Conservation (phyloP, 2,888 invertebrate species). For the Pyralis farinalis region DNA sequence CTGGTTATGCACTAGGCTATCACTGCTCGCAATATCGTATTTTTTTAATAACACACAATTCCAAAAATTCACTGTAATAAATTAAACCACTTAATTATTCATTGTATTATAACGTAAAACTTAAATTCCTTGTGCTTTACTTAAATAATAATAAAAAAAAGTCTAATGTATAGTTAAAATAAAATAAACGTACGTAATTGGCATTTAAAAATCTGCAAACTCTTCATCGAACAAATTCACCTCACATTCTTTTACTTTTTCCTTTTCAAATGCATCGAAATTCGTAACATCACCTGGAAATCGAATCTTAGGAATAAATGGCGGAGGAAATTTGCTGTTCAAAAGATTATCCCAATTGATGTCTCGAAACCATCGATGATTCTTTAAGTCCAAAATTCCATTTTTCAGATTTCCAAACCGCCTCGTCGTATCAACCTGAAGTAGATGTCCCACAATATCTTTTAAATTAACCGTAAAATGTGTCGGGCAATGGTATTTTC, state of each 20-base stretch:
- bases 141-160: too few species aligned
- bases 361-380: slow-evolving; percentile 93
- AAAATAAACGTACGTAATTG: slow-evolving; percentile 13
- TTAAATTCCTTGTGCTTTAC: slow-evolving; percentile 30
- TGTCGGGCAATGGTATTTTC: slow-evolving; percentile 91
- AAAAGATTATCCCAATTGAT: slow-evolving; percentile 94
- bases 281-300: slow-evolving; percentile 85
- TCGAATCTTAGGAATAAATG: slow-evolving; percentile 82
- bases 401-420: slow-evolving; percentile 94
- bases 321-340: slow-evolving; percentile 85
- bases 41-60: too few species aligned
- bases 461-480: slow-evolving; percentile 91
- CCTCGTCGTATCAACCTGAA: slow-evolving; percentile 80
- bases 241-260: slow-evolving; percentile 72
- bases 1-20: too few species aligned
- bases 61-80: too few species aligned
- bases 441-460: slow-evolving; percentile 88
- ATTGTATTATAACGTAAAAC: slow-evolving; percentile 11
- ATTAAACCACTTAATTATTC: too few species aligned
- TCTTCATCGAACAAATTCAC: slow-evolving; percentile 82
- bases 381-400: slow-evolving; percentile 94
- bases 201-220: slow-evolving; percentile 84
- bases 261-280: slow-evolving; percentile 84
- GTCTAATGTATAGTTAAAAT: too few species aligned
- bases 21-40: too few species aligned